These are phyloP conservation scores for Poliocrania exsul DNA, from an alignment of 2,797 vertebrate species.

Conservation along the genomic window DNA sequence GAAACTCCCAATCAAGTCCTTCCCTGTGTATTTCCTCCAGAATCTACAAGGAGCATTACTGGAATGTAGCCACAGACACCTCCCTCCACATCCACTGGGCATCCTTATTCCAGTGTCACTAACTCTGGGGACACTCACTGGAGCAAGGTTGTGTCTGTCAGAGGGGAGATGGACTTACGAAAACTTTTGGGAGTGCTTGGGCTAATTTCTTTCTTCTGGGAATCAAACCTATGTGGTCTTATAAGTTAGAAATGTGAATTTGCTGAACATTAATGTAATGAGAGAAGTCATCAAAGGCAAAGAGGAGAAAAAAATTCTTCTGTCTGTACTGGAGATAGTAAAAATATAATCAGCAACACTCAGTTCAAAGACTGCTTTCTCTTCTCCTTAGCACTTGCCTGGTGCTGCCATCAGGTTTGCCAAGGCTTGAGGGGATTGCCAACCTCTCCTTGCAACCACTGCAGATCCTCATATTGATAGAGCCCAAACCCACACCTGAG, in stretches of 20 bases:
- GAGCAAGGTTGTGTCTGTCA: background rate
- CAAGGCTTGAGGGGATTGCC: background rate
- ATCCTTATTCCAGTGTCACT: background rate
- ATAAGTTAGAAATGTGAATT: background rate
- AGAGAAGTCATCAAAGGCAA: background rate
- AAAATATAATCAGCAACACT: background rate
- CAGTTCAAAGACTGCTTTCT: background rate
- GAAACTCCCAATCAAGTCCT: background rate
- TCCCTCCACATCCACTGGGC: fast-evolving
- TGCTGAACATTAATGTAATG: background rate
- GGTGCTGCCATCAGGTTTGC: background rate
- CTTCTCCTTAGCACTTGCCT: background rate
- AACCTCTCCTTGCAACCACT: background rate
- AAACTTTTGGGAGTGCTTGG: background rate
- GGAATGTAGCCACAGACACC: background rate
- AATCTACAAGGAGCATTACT: background rate
- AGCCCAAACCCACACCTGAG: background rate
- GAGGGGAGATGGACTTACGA: background rate
- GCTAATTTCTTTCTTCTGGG: background rate
- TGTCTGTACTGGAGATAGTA: background rate
- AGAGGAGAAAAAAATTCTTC: background rate
- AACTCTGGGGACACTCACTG: background rate
- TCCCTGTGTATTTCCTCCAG: background rate
- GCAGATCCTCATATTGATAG: background rate
- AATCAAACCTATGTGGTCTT: background rate